Percentiles rank a stretch among this genome's conserved stretches.
Evolutionary conservation across 1,140 invertebrate species (phyloP).

Genomic region (Plectrocnemia conspersa): DNA sequence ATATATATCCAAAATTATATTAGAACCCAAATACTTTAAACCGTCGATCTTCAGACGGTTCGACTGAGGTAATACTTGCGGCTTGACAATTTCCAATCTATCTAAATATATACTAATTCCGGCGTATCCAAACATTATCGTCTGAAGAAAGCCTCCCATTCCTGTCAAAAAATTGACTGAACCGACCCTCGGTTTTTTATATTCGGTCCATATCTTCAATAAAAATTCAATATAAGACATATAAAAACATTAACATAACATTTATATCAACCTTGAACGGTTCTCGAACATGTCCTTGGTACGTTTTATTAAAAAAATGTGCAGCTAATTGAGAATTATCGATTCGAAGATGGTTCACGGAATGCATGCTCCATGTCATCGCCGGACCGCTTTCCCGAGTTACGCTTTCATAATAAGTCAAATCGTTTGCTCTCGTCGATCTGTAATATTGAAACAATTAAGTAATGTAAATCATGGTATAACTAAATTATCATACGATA

Average conservation of each 20-base stretch:
- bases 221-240: not conserved
- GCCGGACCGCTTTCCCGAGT: constrained; percentile 52
- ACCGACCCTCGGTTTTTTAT: constrained; percentile 46
- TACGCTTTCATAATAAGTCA: constrained; percentile 51
- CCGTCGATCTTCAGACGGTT: constrained; percentile 43
- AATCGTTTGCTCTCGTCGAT: constrained; percentile 50
- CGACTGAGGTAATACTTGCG: constrained; percentile 43
- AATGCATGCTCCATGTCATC: constrained; percentile 58
- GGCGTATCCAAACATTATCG: constrained; percentile 52
- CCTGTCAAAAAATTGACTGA: constrained; percentile 56
- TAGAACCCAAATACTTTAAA: constrained; percentile 46
- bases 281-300: constrained; percentile 50
- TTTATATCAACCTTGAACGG: constrained; percentile 50
- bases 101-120: constrained; percentile 49
- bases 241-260: not conserved
- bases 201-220: constrained; percentile 52
- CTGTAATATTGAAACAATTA: constrained; percentile 29
- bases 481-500: constrained; percentile 25
- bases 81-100: constrained; percentile 41
- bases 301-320: constrained; percentile 49
- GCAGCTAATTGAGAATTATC: constrained; percentile 41
- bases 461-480: not conserved
- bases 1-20: constrained; percentile 42
- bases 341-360: constrained; percentile 48
- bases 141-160: constrained; percentile 55